Conservation (phyloP, 1,140 invertebrate genomes). For the Pogonomyrmex barbatus region DNA sequence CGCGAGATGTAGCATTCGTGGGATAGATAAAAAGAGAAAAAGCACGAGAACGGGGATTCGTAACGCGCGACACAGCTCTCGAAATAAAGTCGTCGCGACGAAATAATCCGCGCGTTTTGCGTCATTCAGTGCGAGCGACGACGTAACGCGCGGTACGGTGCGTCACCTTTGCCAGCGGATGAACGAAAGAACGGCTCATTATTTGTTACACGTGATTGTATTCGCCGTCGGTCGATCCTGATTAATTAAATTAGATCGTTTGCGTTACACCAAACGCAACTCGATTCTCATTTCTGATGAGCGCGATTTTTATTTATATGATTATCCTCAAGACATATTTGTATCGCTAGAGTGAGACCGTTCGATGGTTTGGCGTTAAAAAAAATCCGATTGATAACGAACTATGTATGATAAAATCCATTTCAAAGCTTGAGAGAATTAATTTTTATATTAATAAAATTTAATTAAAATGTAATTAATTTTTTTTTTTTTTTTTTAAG, state of each 20-base stretch:
- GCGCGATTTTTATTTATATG: background rate
- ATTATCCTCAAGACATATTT: background rate
- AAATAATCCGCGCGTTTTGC: constrained; percentile 81
- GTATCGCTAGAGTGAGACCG: background rate
- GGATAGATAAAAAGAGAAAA: constrained; percentile 11
- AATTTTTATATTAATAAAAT: background rate
- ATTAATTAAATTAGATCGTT: constrained; percentile 62
- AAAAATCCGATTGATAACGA: background rate
- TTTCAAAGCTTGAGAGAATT: background rate
- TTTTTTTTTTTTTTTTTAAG: background rate
- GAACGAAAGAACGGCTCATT: constrained; percentile 15
- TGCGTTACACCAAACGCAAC: background rate
- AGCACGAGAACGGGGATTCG: constrained; percentile 12
- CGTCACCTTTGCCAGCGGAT: background rate
- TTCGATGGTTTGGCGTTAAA: background rate
- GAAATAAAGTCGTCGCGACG: constrained; percentile 80
- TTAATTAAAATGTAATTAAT: background rate
- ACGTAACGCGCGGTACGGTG: constrained; percentile 2
- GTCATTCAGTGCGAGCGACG: constrained; percentile 76
- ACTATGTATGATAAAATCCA: background rate
- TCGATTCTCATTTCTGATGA: background rate
- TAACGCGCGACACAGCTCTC: constrained; percentile 60
- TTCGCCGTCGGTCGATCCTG: constrained; percentile 27
- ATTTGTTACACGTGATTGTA: constrained; percentile 26
- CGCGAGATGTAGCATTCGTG: background rate